Base-by-base conservation (phyloP, 2,113 vertebrate genomes). In the Danionella cerebrum region DNA sequence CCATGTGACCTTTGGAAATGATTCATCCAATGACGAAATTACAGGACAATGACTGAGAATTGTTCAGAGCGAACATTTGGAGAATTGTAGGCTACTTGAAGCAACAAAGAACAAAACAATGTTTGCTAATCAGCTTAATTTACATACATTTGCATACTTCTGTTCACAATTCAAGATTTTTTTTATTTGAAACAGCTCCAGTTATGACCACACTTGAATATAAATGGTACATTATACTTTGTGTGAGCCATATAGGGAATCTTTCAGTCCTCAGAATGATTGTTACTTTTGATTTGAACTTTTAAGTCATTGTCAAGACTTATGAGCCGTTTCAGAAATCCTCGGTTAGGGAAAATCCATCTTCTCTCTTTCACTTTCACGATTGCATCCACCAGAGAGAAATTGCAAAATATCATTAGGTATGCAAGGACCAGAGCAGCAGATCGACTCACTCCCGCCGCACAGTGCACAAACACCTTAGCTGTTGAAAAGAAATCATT, bases 291-390 rank as follows among this genome's bases (percentile, higher is more conserved):
- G 39, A 11, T 25, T 51, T 42, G 14, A 7, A 39, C 6, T 59
- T 35, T 57, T 54, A 76, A 41, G n/a, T 63, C 19, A 24, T 9
- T 57, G 47, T 83, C 76, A 51, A 85, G 62, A 12, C 33, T 55
- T 41, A 70, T 52, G 18, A 85, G 73, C 69, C 83, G 80, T n/a
- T 60, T 74, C 11, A 85, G 74, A 69, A 85, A 85, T 48, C 80
- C 82, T 52, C 71, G 16, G 55, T 85, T 85, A 27, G 83, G 83
- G 53, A 77, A 85, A 41, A 85, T 80, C 74, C 82, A 80, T 25
- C 83, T 79, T 38, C 69, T 82, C 21, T 80, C 47, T 42, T 82
- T 78, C 16, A 85, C 76, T 21, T 57, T 80, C 24, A 66, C 60
- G 31, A 84, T 76, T 5, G 80, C 80, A 38, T 80, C 66, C 18